Evolutionary conservation across 2,113 vertebrate genomes (phyloP).

Genomic region (Salminus brasiliensis): DNA sequence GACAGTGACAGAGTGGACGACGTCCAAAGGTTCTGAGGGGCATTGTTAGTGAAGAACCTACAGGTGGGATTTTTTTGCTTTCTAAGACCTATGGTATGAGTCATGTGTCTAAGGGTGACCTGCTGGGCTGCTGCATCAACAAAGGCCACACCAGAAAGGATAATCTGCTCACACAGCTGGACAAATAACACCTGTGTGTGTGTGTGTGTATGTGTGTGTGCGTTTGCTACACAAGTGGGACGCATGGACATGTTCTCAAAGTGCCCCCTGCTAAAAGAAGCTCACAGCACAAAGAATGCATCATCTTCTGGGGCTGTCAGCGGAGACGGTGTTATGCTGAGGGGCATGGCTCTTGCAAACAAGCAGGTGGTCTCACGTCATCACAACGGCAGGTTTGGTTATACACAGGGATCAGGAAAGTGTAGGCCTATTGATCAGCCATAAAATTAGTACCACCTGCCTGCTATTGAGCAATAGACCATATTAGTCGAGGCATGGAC

Average conservation of each 20-base stretch:
- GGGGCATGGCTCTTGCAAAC: too few relatives aligned
- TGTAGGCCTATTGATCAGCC: too few relatives aligned
- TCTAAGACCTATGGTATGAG: neutral
- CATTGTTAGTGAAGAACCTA: slow-evolving; percentile 5
- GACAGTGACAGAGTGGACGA: neutral
- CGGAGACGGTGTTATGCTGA: neutral
- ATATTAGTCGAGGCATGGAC: too few relatives aligned
- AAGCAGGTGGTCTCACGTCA: neutral
- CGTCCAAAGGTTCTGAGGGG: neutral
- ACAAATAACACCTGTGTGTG: slow-evolving; percentile 42
- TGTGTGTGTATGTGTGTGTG: neutral
- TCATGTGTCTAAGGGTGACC: slow-evolving; percentile 31
- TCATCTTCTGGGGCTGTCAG: too few relatives aligned
- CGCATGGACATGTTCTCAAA: slow-evolving; percentile 22
- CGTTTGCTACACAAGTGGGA: slow-evolving; percentile 32
- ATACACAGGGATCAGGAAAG: too few relatives aligned
- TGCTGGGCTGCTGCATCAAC: slow-evolving; percentile 39
- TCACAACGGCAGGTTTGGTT: slow-evolving; percentile 13
- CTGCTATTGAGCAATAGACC: too few relatives aligned
- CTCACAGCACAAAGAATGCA: slow-evolving; percentile 18
- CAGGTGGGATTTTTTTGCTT: slow-evolving; percentile 15
- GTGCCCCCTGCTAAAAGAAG: slow-evolving; percentile 34
- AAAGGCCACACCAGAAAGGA: slow-evolving; percentile 42
- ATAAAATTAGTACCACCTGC: too few relatives aligned
- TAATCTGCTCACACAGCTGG: slow-evolving; percentile 35